phyloP scores from a whole-genome alignment of 2,797 vertebrate species.

The Hoplostethus mediterraneus region DNA sequence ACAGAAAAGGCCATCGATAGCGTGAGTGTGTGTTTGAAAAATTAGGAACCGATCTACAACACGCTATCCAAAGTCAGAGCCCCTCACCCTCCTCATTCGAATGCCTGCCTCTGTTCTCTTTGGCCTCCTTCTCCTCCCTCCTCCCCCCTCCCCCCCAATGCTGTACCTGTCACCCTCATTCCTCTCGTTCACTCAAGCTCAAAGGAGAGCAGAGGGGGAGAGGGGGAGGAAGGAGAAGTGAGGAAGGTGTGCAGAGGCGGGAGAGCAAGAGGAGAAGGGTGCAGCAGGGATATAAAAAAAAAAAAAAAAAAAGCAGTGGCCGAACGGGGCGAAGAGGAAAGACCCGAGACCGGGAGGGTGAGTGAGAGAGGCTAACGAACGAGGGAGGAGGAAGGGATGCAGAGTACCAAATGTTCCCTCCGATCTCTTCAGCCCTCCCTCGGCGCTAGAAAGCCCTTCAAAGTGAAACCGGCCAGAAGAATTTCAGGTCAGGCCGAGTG shows the following conservation, averaged over 20 bases:
- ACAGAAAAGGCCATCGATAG: background rate
- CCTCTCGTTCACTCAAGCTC: slow-evolving; percentile 75
- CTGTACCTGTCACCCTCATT: slow-evolving; percentile 81
- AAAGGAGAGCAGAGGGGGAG: slow-evolving; percentile 54
- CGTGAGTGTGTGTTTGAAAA: background rate
- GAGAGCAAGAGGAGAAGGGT: background rate
- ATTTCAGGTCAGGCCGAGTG: slow-evolving; percentile 75
- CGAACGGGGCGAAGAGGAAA: slow-evolving; percentile 18
- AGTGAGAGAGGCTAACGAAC: slow-evolving; percentile 44
- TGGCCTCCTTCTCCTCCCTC: slow-evolving; percentile 14
- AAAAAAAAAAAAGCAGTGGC: background rate
- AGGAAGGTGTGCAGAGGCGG: background rate
- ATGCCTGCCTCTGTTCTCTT: background rate
- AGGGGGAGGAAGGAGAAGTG: background rate
- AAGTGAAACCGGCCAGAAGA: slow-evolving; percentile 75
- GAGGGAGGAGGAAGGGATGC: slow-evolving; percentile 24
- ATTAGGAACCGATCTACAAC: background rate
- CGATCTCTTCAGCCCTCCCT: slow-evolving; percentile 49
- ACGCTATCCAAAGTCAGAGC: background rate
- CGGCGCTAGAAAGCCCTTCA: slow-evolving; percentile 64
- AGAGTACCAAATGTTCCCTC: slow-evolving; percentile 43
- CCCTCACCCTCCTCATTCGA: background rate
- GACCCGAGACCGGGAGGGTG: slow-evolving; percentile 29
- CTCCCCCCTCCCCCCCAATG: slow-evolving; percentile 32
- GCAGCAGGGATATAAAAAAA: background rate